Conservation (phyloP, 1,140 invertebrate species). For the Drosophila punjabiensis region DNA sequence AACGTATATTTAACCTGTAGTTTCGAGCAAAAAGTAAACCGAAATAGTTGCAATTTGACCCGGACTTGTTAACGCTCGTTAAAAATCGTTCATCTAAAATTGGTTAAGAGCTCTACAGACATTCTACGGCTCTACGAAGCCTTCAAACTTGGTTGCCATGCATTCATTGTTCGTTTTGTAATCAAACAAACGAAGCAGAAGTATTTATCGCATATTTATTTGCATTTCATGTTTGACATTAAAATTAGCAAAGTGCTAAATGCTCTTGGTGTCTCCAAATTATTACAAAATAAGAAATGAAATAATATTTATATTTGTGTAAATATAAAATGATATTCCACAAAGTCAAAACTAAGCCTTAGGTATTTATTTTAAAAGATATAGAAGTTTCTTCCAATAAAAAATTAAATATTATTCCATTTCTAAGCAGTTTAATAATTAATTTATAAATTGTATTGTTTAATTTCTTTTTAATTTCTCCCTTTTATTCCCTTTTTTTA, state of each 20-base stretch:
- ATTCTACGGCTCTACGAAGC: constrained; percentile 8
- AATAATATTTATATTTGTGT: constrained; percentile 10
- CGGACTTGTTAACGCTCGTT: constrained; percentile 43
- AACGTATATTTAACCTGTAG: constrained; percentile 22
- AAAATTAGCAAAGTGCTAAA: constrained; percentile 60
- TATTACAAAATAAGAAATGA: constrained; percentile 19
- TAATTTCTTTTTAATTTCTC: not conserved
- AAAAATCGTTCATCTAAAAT: constrained; percentile 22
- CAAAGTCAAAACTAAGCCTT: not conserved
- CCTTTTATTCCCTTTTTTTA: not conserved
- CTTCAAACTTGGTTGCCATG: constrained; percentile 25
- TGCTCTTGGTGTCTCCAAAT: constrained; percentile 12
- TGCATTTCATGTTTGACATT: constrained; percentile 59
- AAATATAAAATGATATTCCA: not conserved
- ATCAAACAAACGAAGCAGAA: constrained; percentile 52
- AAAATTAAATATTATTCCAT: not conserved
- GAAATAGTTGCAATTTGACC: constrained; percentile 55
- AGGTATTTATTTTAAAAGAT: no score
- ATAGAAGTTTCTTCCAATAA: no score
- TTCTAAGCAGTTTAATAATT: not conserved
- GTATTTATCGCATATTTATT: constrained; percentile 63
- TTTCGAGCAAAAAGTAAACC: constrained; percentile 16
- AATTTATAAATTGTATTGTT: no score
- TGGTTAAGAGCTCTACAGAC: constrained; percentile 1
- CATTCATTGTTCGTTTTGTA: constrained; percentile 36